Base-by-base conservation (phyloP, 2,113 vertebrate species). In the Indicator indicator region DNA sequence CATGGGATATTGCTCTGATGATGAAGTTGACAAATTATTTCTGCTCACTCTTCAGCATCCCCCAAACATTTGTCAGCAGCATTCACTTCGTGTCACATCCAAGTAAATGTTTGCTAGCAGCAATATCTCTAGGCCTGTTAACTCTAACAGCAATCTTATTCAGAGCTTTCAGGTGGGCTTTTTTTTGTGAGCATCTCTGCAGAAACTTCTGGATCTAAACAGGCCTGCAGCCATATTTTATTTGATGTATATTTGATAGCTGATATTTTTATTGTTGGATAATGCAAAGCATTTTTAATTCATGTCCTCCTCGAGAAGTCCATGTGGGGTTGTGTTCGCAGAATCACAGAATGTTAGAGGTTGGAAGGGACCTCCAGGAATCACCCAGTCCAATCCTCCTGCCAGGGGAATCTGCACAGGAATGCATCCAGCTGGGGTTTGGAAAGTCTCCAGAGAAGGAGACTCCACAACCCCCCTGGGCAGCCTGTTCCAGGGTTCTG, bases 281-380 rank as follows among this genome's bases (percentile, higher is more conserved):
- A 94, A 90, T 36, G 64, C 76, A 86, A 80, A 89, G 18, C 20
- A 56, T 77, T 87, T 90, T 95, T 94, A 85, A 93, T 50, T 52
- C 9, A 19, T 0, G 13, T 38, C 21, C 14, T 4, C 9, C 8
- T 24, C 26, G 44, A 77, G 32, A 92, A 67, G 12, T 71, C 23
- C 28, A 48, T 9, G 2, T 30, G 8, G 20, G 6, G 6, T 38
- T 67, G 48, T 50, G 21, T 23, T 50, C 20, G 12, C 42, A 44
- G 42, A 13, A 44, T 44, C 15, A 44, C 15, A 44, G 42, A 44
- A 16, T 14, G 14, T 44, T 16, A 44, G 42, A 42, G 42, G 42
- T 44, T 44, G 42, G 42, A 44, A 44, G 42, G 42, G 42, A 44
- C 42, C 42, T 6, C 5, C 42, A 44, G 42, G 15, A 6, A 42